A percentile compares a stretch with the other conserved stretches of the same genome.
Evolutionary conservation across 2,888 invertebrate species (phyloP).

Genomic region (Philopedon plagiatum): DNA sequence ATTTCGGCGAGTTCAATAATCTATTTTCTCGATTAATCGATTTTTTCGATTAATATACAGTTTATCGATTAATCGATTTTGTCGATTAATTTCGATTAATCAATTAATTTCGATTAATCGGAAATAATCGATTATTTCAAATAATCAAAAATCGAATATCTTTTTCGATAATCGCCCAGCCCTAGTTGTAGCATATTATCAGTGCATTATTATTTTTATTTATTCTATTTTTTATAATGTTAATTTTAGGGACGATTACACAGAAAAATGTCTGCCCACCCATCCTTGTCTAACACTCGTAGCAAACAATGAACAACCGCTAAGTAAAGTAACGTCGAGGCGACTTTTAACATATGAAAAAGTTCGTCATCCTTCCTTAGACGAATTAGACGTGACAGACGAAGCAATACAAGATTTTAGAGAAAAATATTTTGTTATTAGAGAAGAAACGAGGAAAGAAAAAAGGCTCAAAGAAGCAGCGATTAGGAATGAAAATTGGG

Average conservation of each 20-base stretch:
- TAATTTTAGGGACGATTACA: conserved; percentile 78
- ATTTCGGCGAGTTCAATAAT: too few relatives aligned
- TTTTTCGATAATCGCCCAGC: too few relatives aligned
- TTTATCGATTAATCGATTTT: too few relatives aligned
- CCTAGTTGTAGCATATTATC: too few relatives aligned
- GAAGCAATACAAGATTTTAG: conserved; percentile 70
- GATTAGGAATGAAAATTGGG: conserved; percentile 61
- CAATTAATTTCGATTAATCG: too few relatives aligned
- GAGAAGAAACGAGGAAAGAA: conserved; percentile 78
- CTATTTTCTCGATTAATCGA: too few relatives aligned
- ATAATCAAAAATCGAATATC: too few relatives aligned
- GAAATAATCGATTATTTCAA: too few relatives aligned
- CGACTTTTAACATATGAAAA: conserved; percentile 91
- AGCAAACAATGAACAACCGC: conserved; percentile 90
- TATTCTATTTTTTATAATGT: conserved; percentile 10
- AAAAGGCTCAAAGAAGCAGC: conserved; percentile 69
- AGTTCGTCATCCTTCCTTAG: conserved; percentile 71
- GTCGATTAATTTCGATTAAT: too few relatives aligned
- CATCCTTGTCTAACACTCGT: conserved; percentile 85
- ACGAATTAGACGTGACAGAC: conserved; percentile 63
- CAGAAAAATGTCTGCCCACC: conserved; percentile 79
- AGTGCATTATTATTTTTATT: too few relatives aligned
- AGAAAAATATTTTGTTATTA: conserved; percentile 80
- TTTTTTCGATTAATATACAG: too few relatives aligned
- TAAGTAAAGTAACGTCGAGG: conserved; percentile 86